Evolutionary conservation across 1,140 invertebrate genomes (phyloP).

Genomic region (Aphelenchoides fujianensis): DNA sequence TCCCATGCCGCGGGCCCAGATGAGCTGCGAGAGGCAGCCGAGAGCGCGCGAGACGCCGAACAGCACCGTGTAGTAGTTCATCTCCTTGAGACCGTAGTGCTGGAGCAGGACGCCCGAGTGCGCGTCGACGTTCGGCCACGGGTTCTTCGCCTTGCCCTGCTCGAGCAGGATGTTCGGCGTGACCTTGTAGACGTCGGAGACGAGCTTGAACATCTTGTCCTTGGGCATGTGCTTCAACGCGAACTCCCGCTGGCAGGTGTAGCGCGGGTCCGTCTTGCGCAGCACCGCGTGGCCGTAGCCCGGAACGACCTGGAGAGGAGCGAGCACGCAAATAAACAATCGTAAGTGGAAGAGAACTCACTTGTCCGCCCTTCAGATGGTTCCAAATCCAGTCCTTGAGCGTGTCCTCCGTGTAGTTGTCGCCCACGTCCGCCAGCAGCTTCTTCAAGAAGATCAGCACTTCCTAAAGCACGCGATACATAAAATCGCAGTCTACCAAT

Average conservation of each 20-base stretch:
- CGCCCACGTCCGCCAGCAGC: constrained; percentile 72
- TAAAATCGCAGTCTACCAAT: too few relatives aligned
- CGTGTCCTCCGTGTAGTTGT: constrained; percentile 78
- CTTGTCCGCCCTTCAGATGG: constrained; percentile 79
- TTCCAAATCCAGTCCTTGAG: constrained; percentile 90
- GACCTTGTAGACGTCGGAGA: constrained; percentile 73
- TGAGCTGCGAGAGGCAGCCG: constrained; percentile 81
- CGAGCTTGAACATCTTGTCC: constrained; percentile 81
- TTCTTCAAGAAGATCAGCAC: constrained; percentile 81
- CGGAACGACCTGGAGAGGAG: constrained; percentile 77
- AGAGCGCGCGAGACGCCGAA: constrained; percentile 92
- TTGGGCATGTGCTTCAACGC: constrained; percentile 88
- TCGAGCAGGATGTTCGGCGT: constrained; percentile 87
- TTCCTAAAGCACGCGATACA: constrained; percentile 66
- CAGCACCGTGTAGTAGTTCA: constrained; percentile 92
- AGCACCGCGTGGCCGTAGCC: constrained; percentile 95
- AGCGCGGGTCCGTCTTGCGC: constrained; percentile 90
- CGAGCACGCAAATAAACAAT: too few relatives aligned
- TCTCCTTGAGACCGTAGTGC: constrained; percentile 93
- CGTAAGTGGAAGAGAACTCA: too few relatives aligned
- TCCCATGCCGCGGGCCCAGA: constrained; percentile 91
- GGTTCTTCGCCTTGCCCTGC: constrained; percentile 94
- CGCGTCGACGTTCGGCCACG: constrained; percentile 97
- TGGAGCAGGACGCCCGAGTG: constrained; percentile 88
- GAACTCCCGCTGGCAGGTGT: constrained; percentile 89